Base-by-base conservation (phyloP, 1,140 invertebrate genomes). In the Grapholita molesta region DNA sequence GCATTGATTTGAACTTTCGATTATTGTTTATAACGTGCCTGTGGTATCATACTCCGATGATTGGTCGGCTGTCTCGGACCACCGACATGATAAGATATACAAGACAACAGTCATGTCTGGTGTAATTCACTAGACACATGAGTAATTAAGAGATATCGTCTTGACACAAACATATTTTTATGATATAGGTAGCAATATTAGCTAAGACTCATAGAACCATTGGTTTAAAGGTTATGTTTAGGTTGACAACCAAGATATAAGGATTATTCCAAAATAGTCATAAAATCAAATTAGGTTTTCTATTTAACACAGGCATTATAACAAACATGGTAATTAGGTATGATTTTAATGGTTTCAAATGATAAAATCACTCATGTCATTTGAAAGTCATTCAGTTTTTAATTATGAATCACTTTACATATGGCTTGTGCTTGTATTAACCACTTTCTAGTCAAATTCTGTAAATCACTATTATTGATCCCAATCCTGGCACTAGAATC, bases 21-120 rank as follows among this genome's bases (percentile, higher is more conserved):
- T 61, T 30, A 28, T 61, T 61, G 55, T 61, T 61, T 61, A 61
- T 25, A 28, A 28, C n/a, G 55, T 61, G 25, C 12, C 28, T n/a
- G 55, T 32, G 55, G 25, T 48, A 9, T 21, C 42, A 18, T 48
- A n/a, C 9, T 5, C 42, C 8, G 8, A 9, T 25, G 7, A 61
- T 61, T 61, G 55, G 55, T 61, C 28, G 55, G 25, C n/a, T 15
- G 12, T 30, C 12, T 61, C 55, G 55, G n/a, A 61, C 55, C 28
- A 61, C 15, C 24, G 15, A 2, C 55, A 12, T 15, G 55, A 61
- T 61, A 61, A 32, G 55, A 61, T 48, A 42, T 48, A 21, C 15
- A 48, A 48, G 42, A 48, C 42, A 48, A 5, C 5, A 9, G 3
- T 35, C 23, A 18, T 28, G 28, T 32, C 55, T 61, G 25, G 12